Evolutionary conservation across 2,797 vertebrate species (phyloP), one percentile per base, ranked within the genome.

Genomic region (Rachycentron canadum): DNA sequence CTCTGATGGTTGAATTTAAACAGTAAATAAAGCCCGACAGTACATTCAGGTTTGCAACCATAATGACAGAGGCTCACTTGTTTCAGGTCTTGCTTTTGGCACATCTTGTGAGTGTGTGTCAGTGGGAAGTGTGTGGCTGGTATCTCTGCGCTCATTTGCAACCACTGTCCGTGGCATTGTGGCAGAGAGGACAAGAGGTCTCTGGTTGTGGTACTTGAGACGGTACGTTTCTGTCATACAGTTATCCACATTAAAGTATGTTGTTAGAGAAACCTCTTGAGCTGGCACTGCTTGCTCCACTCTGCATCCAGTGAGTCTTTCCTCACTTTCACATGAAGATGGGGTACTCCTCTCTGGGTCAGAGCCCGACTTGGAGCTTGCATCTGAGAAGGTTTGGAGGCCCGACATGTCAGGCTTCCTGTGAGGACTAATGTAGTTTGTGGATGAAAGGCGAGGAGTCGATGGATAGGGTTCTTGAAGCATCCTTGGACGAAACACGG

Each of bases 141-240:
- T 40, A 21, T 95, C 89, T 64, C 83, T 92, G 80, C 91, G 85
- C 21, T 94, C 93, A 19, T 82, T 84, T 25, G 82, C 89, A 17
- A 88, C 93, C n/a, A 74, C 75, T 56, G 91, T 86, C 83, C 92
- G 92, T 26, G 94, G 94, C 84, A 92, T 92, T 12, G 91, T 88
- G 82, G 94, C 90, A 21, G 90, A 93, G 69, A 95, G 96, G 61
- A 98, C 94, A 79, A 95, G 97, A 68, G 97, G 96, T 90, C 96
- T 96, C 94, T 97, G 97, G 90, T 98, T 97, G 91, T 99, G 97
- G 84, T 99, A 99, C 89, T 98, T 99, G 65, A 98, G 86, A 85
- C 98, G 96, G 84, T 99, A 99, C 0, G 97, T 99, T 88, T 99
- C 98, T 12, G 98, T 99, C 98, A 99, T 99, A 79, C 98, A 99